These are phyloP conservation scores for Papilio xuthus DNA, from an alignment of 1,140 invertebrate genomes.

Conservation along the genomic window DNA sequence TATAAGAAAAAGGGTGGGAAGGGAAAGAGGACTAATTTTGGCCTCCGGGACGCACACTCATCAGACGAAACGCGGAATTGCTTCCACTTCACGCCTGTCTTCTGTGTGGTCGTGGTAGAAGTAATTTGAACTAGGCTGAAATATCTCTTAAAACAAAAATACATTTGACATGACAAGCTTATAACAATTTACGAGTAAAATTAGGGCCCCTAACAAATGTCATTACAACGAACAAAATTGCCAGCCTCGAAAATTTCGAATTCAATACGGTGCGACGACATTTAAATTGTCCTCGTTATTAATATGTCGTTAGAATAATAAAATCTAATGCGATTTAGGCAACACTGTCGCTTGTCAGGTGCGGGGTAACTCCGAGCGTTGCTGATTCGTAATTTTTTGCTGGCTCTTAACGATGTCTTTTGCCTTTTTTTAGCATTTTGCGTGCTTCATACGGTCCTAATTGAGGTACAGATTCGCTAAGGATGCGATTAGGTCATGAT, in stretches of 20 bases:
- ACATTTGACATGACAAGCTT: neutral
- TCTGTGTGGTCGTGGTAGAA: too few relatives aligned
- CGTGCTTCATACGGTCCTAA: conserved; percentile 71
- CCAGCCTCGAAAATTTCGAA: conserved; percentile 37
- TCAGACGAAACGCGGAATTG: too few relatives aligned
- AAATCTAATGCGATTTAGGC: conserved; percentile 39
- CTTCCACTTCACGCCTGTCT: too few relatives aligned
- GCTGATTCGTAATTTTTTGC: conserved; percentile 60
- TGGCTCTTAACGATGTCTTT: conserved; percentile 58
- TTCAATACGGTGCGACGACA: conserved; percentile 30
- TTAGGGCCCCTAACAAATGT: neutral
- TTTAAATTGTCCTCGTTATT: conserved; percentile 37
- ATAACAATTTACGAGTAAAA: neutral
- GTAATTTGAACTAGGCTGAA: neutral
- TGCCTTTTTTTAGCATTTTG: conserved; percentile 63
- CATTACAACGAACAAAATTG: conserved; percentile 27
- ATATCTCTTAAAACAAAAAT: conserved; percentile 2
- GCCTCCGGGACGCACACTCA: too few relatives aligned
- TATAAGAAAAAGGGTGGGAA: too few relatives aligned
- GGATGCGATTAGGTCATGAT: conserved; percentile 74
- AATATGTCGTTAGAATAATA: conserved; percentile 39
- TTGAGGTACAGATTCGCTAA: conserved; percentile 74
- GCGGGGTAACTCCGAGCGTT: conserved; percentile 46
- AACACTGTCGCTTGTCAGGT: conserved; percentile 49
- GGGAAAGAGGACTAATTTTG: too few relatives aligned